These are phyloP conservation scores for Micoletzkya japonica DNA, from an alignment of 2,888 invertebrate species.

Conservation along the genomic window DNA sequence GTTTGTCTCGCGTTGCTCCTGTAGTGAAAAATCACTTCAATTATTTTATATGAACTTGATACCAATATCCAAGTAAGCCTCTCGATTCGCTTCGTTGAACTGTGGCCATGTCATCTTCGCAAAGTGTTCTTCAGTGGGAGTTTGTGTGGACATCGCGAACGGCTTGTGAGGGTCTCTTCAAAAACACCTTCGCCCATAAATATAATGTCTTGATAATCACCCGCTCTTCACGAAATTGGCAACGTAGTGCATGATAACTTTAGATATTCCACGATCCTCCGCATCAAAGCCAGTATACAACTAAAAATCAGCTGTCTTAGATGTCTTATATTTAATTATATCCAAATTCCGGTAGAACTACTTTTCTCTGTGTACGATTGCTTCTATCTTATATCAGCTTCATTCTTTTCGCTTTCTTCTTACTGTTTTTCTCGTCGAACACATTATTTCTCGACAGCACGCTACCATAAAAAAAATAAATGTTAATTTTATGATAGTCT, in stretches of 20 bases:
- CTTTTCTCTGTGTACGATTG: too few relatives aligned
- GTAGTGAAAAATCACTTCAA: not conserved
- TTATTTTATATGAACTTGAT: conserved; percentile 8
- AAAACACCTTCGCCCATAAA: not conserved
- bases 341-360: too few relatives aligned
- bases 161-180: conserved; percentile 61
- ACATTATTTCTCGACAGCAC: too few relatives aligned
- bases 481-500: too few relatives aligned
- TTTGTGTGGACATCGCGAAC: conserved; percentile 45
- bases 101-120: conserved; percentile 60
- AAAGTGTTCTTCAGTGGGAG: conserved; percentile 56
- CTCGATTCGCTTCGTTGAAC: conserved; percentile 56
- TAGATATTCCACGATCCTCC: conserved; percentile 56
- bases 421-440: too few relatives aligned
- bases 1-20: conserved; percentile 17
- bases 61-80: conserved; percentile 62
- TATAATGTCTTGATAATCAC: conserved; percentile 31
- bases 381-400: too few relatives aligned
- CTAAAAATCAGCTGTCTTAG: conserved; percentile 24
- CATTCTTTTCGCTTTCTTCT: too few relatives aligned
- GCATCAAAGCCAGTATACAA: conserved; percentile 50
- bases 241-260: conserved; percentile 62
- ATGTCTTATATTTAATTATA: conserved; percentile 1
- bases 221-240: conserved; percentile 63
- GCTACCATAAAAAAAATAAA: too few relatives aligned